phyloP scores from a whole-genome alignment of 2,888 invertebrate genomes.

The Xestia ashworthii region DNA sequence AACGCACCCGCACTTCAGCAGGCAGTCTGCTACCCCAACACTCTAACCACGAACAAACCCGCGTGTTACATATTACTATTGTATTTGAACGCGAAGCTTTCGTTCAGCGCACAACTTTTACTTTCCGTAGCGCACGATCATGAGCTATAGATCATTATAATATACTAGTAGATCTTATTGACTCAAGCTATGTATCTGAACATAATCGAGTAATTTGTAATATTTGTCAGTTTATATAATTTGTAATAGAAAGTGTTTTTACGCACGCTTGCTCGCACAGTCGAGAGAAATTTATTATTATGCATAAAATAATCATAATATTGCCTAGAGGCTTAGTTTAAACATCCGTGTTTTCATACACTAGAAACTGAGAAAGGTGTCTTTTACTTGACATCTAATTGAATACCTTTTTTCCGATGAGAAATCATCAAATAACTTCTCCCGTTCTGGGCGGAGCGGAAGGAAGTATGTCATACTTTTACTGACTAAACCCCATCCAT shows the following conservation, averaged over 20 bases:
- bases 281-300: conserved; percentile 23
- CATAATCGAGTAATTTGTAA: conserved; percentile 11
- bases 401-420: no score
- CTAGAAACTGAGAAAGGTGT: background rate
- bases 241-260: conserved; percentile 35
- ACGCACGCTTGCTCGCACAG: conserved; percentile 10
- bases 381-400: background rate
- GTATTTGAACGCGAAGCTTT: conserved; percentile 14
- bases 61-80: background rate
- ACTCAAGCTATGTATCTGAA: background rate
- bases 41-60: conserved; percentile 16
- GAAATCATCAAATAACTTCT: no score
- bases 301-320: background rate
- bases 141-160: conserved; percentile 29
- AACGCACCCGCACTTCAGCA: background rate
- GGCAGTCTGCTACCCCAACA: background rate
- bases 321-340: background rate
- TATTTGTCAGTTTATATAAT: conserved; percentile 33
- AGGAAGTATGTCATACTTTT: no score
- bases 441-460: no score
- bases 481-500: no score
- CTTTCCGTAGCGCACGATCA: conserved; percentile 54
- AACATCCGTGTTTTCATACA: background rate
- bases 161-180: conserved; percentile 27
- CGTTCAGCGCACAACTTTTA: conserved; percentile 37